These are phyloP conservation scores for Heteractis magnifica DNA, from an alignment of 92 coral and sea anemone species.

Conservation along the genomic window DNA sequence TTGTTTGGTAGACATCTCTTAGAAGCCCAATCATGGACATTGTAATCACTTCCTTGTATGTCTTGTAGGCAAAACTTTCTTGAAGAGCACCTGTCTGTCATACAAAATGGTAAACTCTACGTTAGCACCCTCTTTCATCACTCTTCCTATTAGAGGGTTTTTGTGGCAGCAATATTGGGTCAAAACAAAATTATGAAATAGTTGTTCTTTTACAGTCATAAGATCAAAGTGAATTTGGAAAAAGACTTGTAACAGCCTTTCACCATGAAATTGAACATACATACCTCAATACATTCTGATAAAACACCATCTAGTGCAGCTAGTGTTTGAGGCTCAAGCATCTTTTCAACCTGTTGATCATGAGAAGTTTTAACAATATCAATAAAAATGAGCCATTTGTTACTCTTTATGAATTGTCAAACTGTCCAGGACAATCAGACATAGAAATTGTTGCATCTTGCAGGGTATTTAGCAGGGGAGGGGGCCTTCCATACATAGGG, in stretches of 20 bases:
- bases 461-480: too few relatives aligned
- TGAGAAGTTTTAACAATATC: not conserved
- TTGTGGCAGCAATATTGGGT: too few relatives aligned
- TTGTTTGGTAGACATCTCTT: slow-evolving; percentile 84
- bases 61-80: slow-evolving; percentile 75
- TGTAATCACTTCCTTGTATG: slow-evolving; percentile 77
- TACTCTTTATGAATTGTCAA: too few relatives aligned
- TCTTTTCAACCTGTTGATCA: slow-evolving; percentile 55
- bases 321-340: slow-evolving; percentile 56
- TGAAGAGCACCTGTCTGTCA: slow-evolving; percentile 35
- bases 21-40: slow-evolving; percentile 78
- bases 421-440: too few relatives aligned
- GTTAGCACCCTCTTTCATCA: too few relatives aligned
- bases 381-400: too few relatives aligned
- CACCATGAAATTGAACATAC: not conserved
- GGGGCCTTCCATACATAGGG: too few relatives aligned
- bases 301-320: slow-evolving; percentile 62
- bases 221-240: too few relatives aligned
- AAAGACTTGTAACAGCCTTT: not conserved
- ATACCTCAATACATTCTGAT: slow-evolving; percentile 72
- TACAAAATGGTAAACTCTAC: not conserved
- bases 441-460: too few relatives aligned
- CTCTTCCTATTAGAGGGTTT: too few relatives aligned
- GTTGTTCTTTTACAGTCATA: not conserved
- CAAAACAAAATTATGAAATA: too few relatives aligned